phyloP scores from a whole-genome alignment of 2,113 vertebrate species.

The Suricata suricatta region DNA sequence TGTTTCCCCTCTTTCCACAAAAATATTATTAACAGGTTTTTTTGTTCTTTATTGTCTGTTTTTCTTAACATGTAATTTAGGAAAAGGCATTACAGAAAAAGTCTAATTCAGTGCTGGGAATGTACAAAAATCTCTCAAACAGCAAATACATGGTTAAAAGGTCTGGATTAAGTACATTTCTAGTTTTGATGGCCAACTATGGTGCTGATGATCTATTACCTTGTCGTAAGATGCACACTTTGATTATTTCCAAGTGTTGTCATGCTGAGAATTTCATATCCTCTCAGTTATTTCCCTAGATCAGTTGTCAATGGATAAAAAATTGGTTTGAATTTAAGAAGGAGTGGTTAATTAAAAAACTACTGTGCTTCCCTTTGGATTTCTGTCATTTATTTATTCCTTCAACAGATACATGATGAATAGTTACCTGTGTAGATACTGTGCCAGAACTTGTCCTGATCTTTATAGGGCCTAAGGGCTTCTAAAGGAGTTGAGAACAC shows the following conservation, averaged over 20 bases:
- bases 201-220: slow-evolving; percentile 69
- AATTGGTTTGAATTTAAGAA: slow-evolving; percentile 1
- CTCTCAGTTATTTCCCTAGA: slow-evolving; percentile 37
- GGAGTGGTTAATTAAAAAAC: slow-evolving; percentile 45
- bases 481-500: neutral
- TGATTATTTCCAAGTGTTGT: slow-evolving; percentile 45
- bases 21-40: neutral
- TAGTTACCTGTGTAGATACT: neutral
- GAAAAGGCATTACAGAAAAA: neutral
- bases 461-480: neutral
- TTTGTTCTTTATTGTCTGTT: slow-evolving; percentile 21
- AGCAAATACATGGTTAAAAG: slow-evolving; percentile 67
- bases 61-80: slow-evolving; percentile 44
- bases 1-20: neutral
- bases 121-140: slow-evolving; percentile 49
- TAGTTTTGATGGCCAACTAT: slow-evolving; percentile 55
- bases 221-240: slow-evolving; percentile 60
- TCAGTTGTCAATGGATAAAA: slow-evolving; percentile 31
- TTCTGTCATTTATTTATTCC: slow-evolving; percentile 19
- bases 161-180: slow-evolving; percentile 47
- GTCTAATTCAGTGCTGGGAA: slow-evolving; percentile 39
- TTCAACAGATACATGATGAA: neutral
- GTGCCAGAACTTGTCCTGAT: neutral
- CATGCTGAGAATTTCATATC: slow-evolving; percentile 47
- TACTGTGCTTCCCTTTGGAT: neutral